A percentile compares a stretch with the other conserved stretches of the same genome.
Conservation (phyloP, 53 echinoderm and acorn worm species). For the Henricia sp. region DNA sequence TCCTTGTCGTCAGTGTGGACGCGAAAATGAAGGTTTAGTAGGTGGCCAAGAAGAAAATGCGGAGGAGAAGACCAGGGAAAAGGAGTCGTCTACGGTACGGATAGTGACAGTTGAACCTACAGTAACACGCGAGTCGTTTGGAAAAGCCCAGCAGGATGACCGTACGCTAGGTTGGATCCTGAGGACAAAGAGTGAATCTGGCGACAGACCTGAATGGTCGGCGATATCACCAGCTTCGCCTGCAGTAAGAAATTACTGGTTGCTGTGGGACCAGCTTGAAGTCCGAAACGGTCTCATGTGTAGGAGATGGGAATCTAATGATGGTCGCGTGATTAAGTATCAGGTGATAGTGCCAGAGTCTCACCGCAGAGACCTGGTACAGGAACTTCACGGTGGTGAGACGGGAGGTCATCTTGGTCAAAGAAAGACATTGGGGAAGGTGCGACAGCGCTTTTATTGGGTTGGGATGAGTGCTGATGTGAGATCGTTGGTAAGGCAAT, state of each 20-base stretch:
- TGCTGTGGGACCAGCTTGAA: slow-evolving; percentile 34
- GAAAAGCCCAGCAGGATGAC: slow-evolving; percentile 3
- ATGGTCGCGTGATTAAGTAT: slow-evolving; percentile 2
- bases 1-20: slow-evolving; percentile 27
- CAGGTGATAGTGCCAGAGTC: slow-evolving; percentile 15
- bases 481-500: neutral
- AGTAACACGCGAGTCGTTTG: slow-evolving; percentile 4
- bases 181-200: neutral
- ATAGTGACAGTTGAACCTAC: slow-evolving; percentile 9
- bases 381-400: slow-evolving; percentile 17
- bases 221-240: slow-evolving; percentile 4
- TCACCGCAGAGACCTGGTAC: neutral
- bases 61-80: neutral
- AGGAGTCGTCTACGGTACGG: neutral
- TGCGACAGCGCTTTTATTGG: slow-evolving; percentile 54
- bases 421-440: slow-evolving; percentile 38
- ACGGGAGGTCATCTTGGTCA: slow-evolving; percentile 40
- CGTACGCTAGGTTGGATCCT: neutral
- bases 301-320: slow-evolving; percentile 52
- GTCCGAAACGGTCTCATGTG: slow-evolving; percentile 17
- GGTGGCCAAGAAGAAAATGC: neutral
- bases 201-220: slow-evolving; percentile 17
- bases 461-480: slow-evolving; percentile 26
- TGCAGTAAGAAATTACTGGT: slow-evolving; percentile 35
- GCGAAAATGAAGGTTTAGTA: neutral